phyloP scores from a whole-genome alignment of 2,888 invertebrate genomes.

The Oscheius onirici region DNA sequence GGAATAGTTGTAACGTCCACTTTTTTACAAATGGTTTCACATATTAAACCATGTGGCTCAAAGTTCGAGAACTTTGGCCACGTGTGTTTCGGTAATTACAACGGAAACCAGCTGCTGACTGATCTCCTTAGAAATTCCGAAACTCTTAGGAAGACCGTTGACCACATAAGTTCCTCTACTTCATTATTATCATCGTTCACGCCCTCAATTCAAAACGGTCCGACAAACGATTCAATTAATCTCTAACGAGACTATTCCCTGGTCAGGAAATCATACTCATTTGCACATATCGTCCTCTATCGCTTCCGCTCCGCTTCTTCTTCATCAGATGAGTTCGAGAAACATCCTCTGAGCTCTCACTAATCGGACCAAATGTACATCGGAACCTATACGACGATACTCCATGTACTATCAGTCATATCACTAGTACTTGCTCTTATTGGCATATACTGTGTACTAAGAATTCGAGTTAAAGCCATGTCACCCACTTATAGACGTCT shows the following conservation, averaged over 20 bases:
- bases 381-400: constrained; percentile 1
- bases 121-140: too few relatives aligned
- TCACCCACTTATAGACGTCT: constrained; percentile 11
- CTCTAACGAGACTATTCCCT: background rate
- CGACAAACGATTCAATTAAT: background rate
- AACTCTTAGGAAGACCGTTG: too few relatives aligned
- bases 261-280: background rate
- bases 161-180: too few relatives aligned
- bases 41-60: too few relatives aligned
- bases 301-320: background rate
- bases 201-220: background rate
- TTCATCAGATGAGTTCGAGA: background rate
- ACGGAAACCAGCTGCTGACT: too few relatives aligned
- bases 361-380: background rate
- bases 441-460: background rate
- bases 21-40: too few relatives aligned
- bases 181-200: too few relatives aligned
- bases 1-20: too few relatives aligned
- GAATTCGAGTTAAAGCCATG: background rate
- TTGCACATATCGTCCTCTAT: background rate
- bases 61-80: too few relatives aligned
- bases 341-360: background rate
- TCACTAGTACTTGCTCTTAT: background rate
- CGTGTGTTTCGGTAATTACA: too few relatives aligned
- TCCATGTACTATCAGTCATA: background rate